A percentile compares a stretch with the other conserved stretches of the same genome.
Evolutionary conservation across 2,888 invertebrate genomes (phyloP).

Genomic region (Caradrina kadenii): DNA sequence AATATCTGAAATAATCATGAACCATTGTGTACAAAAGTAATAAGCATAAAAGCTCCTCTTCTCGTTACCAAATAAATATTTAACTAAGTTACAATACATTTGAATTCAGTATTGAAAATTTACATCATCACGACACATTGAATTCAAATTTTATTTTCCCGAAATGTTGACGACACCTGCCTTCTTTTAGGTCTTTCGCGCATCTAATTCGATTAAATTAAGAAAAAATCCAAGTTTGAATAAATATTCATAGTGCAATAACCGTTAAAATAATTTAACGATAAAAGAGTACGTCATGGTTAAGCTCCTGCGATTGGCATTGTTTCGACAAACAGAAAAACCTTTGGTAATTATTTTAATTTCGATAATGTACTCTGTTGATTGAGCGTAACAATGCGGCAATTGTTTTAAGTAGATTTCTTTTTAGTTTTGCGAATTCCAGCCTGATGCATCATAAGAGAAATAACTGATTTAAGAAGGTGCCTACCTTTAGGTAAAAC

Average conservation of each 20-base stretch:
- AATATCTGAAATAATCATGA: constrained; percentile 42
- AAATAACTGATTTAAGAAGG: constrained; percentile 27
- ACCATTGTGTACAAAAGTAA: constrained; percentile 42
- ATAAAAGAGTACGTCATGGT: constrained; percentile 50
- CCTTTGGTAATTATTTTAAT: constrained; percentile 51
- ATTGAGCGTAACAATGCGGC: constrained; percentile 58
- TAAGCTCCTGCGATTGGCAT: constrained; percentile 51
- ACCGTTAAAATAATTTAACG: constrained; percentile 59
- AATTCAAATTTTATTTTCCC: constrained; percentile 56
- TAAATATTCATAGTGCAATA: constrained; percentile 63
- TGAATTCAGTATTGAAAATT: constrained; percentile 50
- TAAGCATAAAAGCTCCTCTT: constrained; percentile 40
- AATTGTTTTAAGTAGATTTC: constrained; percentile 48
- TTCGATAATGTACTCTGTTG: constrained; percentile 50
- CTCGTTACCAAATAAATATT: constrained; percentile 54
- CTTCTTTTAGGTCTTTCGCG: constrained; percentile 28
- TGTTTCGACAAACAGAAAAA: constrained; percentile 60
- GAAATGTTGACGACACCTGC: constrained; percentile 59
- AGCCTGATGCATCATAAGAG: constrained; percentile 24
- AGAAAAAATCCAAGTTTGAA: constrained; percentile 36
- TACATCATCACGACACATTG: constrained; percentile 56
- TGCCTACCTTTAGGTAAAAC: no score
- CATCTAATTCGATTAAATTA: constrained; percentile 53
- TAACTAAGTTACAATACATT: constrained; percentile 38
- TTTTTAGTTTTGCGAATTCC: constrained; percentile 30